Base-by-base conservation (phyloP, 2,888 invertebrate species). In the Phyllotreta striolata region DNA sequence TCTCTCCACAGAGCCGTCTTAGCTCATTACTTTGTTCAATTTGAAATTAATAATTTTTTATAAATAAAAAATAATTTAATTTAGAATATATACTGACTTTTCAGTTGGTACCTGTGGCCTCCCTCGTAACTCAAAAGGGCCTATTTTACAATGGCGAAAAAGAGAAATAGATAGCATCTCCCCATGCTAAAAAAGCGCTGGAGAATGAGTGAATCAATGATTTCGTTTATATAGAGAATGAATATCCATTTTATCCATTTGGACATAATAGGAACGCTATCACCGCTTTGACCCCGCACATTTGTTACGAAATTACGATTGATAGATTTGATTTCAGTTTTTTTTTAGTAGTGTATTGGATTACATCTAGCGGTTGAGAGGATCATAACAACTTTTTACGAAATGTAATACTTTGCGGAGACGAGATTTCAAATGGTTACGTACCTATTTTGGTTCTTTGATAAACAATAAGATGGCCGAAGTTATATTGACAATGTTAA, bases 161-260 rank as follows among this genome's bases (percentile, higher is more conserved):
- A 57, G n/a, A 40, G 34, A 43, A 24, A 65, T 63, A 74, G 77
- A 78, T 77, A 74, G 68, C 67, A 76, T 76, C 76, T 71, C 75
- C 77, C 77, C 75, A 73, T 75, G 70, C 73, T 71, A 74, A 76
- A 76, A 75, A 72, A 73, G 66, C 68, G 34, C 60, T 49, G 39
- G 64, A 62, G 66, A 72, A 66, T 62, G 70, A 64, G 61, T 65
- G 69, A 71, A 71, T 71, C 71, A 66, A 72, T 71, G 72, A 74
- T 73, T 72, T 67, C 73, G 70, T 73, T 72, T 69, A 72, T 73
- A 71, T 73, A 73, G 73, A 72, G 69, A 75, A 77, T 76, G 76
- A 76, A 77, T 77, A 77, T 76, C 77, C 76, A 76, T 76, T 74
- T 74, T 75, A 75, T 76, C 76, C 74, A 76, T 76, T 74, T 74